phyloP scores from a whole-genome alignment of 2,888 invertebrate genomes.

The Oscheius sp. region DNA sequence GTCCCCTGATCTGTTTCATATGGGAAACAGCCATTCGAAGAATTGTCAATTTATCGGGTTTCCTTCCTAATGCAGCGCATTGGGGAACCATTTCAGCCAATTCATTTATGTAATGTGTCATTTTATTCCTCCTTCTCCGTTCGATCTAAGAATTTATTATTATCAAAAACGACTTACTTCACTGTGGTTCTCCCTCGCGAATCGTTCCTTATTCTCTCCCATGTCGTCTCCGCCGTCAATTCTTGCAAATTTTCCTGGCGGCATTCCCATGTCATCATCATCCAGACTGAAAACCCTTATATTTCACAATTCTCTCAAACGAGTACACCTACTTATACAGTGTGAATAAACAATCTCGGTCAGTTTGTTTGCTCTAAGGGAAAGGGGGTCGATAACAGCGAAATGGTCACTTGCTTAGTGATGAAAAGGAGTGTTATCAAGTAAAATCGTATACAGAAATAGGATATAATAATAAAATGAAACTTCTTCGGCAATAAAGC shows the following conservation, averaged over 20 bases:
- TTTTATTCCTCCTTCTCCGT: conserved; percentile 95
- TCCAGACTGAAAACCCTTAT: conserved; percentile 41
- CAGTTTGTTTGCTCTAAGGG: conserved; percentile 12
- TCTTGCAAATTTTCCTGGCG: conserved; percentile 57
- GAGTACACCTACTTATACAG: conserved; percentile 1
- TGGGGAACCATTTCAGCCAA: conserved; percentile 99
- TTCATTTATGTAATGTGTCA: conserved; percentile 99
- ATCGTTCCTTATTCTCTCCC: conserved; percentile 64
- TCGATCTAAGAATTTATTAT: conserved; percentile 80
- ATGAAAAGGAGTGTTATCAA: too few species aligned
- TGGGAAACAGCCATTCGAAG: conserved; percentile 99
- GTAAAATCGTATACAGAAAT: too few species aligned
- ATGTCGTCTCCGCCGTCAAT: conserved; percentile 51
- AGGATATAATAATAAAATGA: too few species aligned
- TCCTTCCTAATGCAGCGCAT: conserved; percentile 88
- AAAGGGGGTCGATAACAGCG: too few species aligned
- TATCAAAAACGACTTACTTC: conserved; percentile 41
- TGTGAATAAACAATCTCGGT: conserved; percentile 18
- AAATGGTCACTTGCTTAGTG: too few species aligned
- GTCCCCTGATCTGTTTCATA: conserved; percentile 85
- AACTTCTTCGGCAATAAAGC: too few species aligned
- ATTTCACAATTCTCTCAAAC: background rate
- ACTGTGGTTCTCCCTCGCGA: conserved; percentile 68
- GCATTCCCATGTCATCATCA: conserved; percentile 54
- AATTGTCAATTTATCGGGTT: conserved; percentile 98